Base-by-base conservation (phyloP, 2,888 invertebrate genomes). In the Nomada flava region DNA sequence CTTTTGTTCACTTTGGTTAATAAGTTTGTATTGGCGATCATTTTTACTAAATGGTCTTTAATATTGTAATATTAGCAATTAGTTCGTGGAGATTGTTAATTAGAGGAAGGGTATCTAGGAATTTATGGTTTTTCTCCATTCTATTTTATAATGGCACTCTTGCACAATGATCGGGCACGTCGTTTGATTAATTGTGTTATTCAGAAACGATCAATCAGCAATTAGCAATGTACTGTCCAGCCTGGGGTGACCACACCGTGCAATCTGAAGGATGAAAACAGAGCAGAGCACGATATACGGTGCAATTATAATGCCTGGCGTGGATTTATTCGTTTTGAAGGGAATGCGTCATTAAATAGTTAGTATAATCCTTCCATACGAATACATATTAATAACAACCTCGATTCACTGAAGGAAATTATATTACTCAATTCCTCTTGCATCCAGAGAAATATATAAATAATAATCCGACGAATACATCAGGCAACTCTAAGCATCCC, bases 171-270 rank as follows among this genome's bases (percentile, higher is more conserved):
- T 52, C 83, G 64, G 75, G 76, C 59, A 83, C 80, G 67, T 79
- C 82, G 84, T 80, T 62, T 86, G 86, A 82, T 88, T 92, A 91
- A 92, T 92, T 91, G 90, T 87, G 91, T 91, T 89, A 92, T 92
- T 92, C 92, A 92, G 89, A 87, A 89, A 90, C 90, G 91, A 90
- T 92, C 91, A 92, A 92, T 92, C 89, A 83, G 88, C 89, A 92
- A 93, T 93, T 93, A 93, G 89, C 83, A 78, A 78, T 72, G 74
- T 88, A 90, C 90, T 91, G 90, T 90, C 89, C 90, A 73, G 82
- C 72, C 62, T 77, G 78, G 83, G 84, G 86, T 81, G 67, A 71
- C 36, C 83, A 82, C 78, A 85, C 78, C 65, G 83, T 79, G 74
- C 77, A 73, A 76, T 78, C 70, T 69, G 67, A 69, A 64, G 55